phyloP scores from a whole-genome alignment of 2,113 vertebrate species.

The Sciurus niger region DNA sequence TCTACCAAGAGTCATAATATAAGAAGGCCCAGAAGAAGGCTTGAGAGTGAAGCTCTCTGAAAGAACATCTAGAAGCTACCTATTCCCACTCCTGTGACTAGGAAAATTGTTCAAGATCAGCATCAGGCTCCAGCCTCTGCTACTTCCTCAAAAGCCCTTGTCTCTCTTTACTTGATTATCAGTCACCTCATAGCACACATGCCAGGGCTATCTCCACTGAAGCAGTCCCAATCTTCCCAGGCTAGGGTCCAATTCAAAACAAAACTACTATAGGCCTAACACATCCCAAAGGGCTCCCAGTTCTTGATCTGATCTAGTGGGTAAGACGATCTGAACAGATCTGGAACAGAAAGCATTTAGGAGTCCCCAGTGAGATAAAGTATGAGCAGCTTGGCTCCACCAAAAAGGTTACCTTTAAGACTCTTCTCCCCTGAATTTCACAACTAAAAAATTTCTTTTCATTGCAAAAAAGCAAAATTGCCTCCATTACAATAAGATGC shows the following conservation, averaged over 20 bases:
- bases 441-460: constrained; percentile 55
- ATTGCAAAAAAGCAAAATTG: constrained; percentile 57
- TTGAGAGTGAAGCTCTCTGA: not conserved
- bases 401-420: constrained; percentile 16
- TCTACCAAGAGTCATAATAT: not conserved
- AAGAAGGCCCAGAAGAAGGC: not conserved
- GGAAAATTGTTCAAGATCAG: not conserved
- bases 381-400: constrained; percentile 8
- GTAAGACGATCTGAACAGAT: constrained; percentile 35
- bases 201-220: not conserved
- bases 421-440: not conserved
- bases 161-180: not conserved
- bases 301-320: constrained; percentile 40
- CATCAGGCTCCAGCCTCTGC: not conserved
- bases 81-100: not conserved
- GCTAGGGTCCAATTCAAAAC: constrained; percentile 17
- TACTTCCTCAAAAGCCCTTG: constrained; percentile 36
- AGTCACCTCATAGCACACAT: not conserved
- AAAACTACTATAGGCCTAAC: not conserved
- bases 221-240: not conserved
- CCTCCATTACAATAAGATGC: constrained; percentile 11
- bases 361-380: not conserved
- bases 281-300: constrained; percentile 12
- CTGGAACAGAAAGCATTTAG: constrained; percentile 47
- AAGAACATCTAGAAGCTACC: not conserved